A percentile compares a stretch with the other conserved stretches of the same genome.
Conservation (phyloP, 2,888 invertebrate species). For the Parnassius apollo region DNA sequence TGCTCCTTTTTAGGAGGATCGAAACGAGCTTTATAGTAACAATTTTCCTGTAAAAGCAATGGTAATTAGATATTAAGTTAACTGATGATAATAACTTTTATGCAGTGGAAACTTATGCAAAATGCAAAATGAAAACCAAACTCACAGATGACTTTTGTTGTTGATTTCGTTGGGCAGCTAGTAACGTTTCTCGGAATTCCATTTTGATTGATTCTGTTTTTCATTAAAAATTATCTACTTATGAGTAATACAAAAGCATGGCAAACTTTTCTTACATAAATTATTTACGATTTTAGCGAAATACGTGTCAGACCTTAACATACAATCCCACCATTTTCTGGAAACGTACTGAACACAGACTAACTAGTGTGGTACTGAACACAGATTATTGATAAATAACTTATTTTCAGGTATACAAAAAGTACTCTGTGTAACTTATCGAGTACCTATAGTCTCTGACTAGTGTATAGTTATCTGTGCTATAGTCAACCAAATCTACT, state of each 20-base stretch:
- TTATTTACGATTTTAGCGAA: constrained; percentile 62
- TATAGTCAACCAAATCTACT: no score
- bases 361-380: constrained; percentile 8
- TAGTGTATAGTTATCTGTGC: no score
- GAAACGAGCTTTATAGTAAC: constrained; percentile 89
- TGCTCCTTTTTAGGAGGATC: constrained; percentile 91
- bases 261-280: constrained; percentile 55
- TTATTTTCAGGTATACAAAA: no score
- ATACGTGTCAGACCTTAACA: constrained; percentile 75
- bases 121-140: constrained; percentile 40
- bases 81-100: not conserved
- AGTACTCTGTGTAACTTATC: no score
- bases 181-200: constrained; percentile 75
- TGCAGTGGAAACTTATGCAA: no score
- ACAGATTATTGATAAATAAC: no score
- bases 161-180: constrained; percentile 77
- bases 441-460: no score
- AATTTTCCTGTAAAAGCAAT: constrained; percentile 55
- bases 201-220: constrained; percentile 42
- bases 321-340: constrained; percentile 77
- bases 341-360: constrained; percentile 70
- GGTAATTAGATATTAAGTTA: constrained; percentile 16
- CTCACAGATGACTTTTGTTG: constrained; percentile 79
- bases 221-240: constrained; percentile 27
- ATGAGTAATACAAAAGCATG: constrained; percentile 42